Percentiles rank a stretch among this genome's conserved stretches.
phyloP scores from a whole-genome alignment of 2,888 invertebrate genomes.

The Limenitis camilla region DNA sequence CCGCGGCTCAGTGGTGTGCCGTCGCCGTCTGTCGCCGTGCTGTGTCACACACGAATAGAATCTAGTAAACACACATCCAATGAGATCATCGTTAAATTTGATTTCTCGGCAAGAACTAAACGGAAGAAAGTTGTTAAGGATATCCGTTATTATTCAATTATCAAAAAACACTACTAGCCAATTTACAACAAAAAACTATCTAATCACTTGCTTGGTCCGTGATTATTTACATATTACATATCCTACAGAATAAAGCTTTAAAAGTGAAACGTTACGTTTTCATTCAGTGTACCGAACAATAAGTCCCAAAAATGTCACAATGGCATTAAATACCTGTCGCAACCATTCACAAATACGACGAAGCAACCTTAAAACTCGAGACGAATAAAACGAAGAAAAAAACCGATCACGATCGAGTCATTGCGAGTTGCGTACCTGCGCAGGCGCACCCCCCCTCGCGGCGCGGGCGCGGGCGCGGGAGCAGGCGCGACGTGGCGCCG shows the following conservation, averaged over 20 bases:
- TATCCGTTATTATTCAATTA: background rate
- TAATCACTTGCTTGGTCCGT: background rate
- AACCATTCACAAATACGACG: conserved; percentile 68
- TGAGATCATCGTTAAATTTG: conserved; percentile 39
- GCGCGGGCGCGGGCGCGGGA: too few species aligned
- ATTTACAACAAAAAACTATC: conserved; percentile 28
- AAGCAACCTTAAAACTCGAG: conserved; percentile 65
- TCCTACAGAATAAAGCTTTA: too few species aligned
- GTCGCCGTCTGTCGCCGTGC: too few species aligned
- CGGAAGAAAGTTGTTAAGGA: conserved; percentile 17
- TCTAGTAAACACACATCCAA: conserved; percentile 29
- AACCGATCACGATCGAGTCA: conserved; percentile 66
- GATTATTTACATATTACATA: too few species aligned
- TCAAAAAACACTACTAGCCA: conserved; percentile 12
- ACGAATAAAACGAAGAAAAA: conserved; percentile 55
- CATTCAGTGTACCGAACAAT: background rate
- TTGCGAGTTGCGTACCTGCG: conserved; percentile 60
- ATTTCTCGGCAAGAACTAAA: conserved; percentile 19
- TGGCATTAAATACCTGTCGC: conserved; percentile 15
- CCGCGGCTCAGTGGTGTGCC: conserved; percentile 53
- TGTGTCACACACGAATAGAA: conserved; percentile 39
- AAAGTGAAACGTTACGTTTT: conserved; percentile 2
- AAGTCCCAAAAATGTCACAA: background rate
- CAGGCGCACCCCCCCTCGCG: conserved; percentile 45
- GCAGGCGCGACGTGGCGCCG: conserved; percentile 72